Evolutionary conservation across 2,888 invertebrate genomes (phyloP).

Genomic region (Pasiphila rectangulata): DNA sequence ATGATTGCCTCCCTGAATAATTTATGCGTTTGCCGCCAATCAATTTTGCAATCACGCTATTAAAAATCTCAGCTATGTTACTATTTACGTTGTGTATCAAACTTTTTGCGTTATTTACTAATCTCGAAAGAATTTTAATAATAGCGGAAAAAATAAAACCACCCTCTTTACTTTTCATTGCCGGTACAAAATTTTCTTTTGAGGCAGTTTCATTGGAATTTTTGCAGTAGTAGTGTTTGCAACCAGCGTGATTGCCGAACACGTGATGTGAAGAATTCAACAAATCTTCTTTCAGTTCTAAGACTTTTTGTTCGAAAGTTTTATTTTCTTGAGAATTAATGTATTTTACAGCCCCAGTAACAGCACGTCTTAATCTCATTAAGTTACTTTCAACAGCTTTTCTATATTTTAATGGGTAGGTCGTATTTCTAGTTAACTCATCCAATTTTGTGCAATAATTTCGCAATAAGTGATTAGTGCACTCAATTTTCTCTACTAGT

Average conservation of each 20-base stretch:
- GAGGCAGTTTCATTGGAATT: neutral
- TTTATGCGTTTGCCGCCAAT: neutral
- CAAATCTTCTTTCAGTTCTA: neutral
- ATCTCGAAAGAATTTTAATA: no score
- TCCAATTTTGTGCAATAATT: neutral
- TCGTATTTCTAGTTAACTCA: neutral
- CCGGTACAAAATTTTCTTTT: neutral
- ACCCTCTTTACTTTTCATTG: neutral
- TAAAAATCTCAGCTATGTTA: neutral
- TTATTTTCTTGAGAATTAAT: neutral
- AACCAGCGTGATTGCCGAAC: neutral
- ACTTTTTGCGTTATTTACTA: no score
- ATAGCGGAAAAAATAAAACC: neutral
- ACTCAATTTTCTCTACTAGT: neutral
- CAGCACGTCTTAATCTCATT: neutral
- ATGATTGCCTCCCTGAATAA: no score
- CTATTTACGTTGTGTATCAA: neutral
- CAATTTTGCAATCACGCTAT: neutral
- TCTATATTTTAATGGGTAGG: neutral
- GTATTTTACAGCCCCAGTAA: neutral
- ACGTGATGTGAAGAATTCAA: neutral
- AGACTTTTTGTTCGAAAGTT: neutral
- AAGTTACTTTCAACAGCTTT: neutral
- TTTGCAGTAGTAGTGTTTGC: neutral
- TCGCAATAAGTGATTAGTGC: neutral